Evolutionary conservation across 2,888 invertebrate genomes (phyloP).

Genomic region (Epistrophe eligans): DNA sequence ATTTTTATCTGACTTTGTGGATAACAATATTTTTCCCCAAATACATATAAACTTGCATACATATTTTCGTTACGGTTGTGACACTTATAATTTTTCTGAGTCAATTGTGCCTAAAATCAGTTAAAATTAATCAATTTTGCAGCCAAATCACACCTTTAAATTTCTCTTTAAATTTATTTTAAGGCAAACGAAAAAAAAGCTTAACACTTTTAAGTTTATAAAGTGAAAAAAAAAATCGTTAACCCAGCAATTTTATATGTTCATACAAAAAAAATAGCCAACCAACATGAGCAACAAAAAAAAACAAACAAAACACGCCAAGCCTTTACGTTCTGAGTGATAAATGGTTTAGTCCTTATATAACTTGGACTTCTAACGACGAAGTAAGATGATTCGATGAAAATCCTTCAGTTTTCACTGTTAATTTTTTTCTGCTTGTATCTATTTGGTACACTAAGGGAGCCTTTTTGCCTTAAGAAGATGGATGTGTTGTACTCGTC

Average conservation of each 20-base stretch:
- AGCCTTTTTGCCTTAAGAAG: slow-evolving; percentile 59
- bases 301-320: background rate
- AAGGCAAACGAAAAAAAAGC: no score
- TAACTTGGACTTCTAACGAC: slow-evolving; percentile 28
- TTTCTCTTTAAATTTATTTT: no score
- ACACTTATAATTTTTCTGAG: no score
- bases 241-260: background rate
- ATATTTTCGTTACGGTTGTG: no score
- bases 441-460: background rate
- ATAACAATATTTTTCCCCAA: no score
- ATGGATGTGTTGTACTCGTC: slow-evolving; percentile 54
- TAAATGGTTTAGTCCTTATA: slow-evolving; percentile 56
- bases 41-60: no score
- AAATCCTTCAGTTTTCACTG: slow-evolving; percentile 61
- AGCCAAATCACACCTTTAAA: no score
- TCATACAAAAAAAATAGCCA: background rate
- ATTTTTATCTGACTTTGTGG: no score
- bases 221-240: slow-evolving; percentile 5
- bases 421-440: background rate
- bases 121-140: no score
- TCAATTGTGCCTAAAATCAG: no score
- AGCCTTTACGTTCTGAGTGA: slow-evolving; percentile 44
- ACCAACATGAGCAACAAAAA: background rate
- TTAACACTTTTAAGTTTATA: background rate
- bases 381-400: slow-evolving; percentile 68